Percentiles rank a stretch among this genome's conserved stretches.
Evolutionary conservation across 2,888 invertebrate species (phyloP).

Genomic region (Agrilus cyanescens): DNA sequence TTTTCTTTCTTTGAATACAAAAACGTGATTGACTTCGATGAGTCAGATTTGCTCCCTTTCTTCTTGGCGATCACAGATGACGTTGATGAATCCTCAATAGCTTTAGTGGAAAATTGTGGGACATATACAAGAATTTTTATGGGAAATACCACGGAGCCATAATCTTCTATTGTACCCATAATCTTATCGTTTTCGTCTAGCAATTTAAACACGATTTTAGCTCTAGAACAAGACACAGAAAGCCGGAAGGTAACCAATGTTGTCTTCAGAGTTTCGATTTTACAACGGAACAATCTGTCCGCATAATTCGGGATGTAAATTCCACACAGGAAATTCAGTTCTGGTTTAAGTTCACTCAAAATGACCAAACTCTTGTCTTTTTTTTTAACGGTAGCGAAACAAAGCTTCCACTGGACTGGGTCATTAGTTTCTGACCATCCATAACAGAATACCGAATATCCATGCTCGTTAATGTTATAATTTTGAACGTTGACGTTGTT

Average conservation of each 20-base stretch:
- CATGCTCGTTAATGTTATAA: conserved; percentile 23
- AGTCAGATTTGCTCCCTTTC: neutral
- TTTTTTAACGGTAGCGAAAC: conserved; percentile 16
- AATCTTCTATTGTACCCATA: conserved; percentile 14
- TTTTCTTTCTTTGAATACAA: neutral
- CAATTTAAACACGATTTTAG: conserved; percentile 15
- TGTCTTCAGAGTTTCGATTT: conserved; percentile 14
- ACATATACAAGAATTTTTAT: neutral
- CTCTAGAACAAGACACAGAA: conserved; percentile 11
- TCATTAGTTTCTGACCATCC: conserved; percentile 20
- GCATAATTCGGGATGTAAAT: conserved; percentile 18
- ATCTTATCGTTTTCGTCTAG: conserved; percentile 12
- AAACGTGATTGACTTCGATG: no score
- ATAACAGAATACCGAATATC: conserved; percentile 29
- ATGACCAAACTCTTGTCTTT: conserved; percentile 6
- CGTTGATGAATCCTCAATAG: no score
- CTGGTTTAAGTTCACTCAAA: conserved; percentile 8
- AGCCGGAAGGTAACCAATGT: conserved; percentile 16
- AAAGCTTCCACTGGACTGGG: conserved; percentile 22
- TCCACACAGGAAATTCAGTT: conserved; percentile 2
- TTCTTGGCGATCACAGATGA: neutral
- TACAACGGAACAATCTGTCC: conserved; percentile 15
- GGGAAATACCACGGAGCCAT: conserved; percentile 15
- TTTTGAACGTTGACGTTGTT: conserved; percentile 19
- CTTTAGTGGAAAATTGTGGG: no score